Conservation (phyloP, 2,888 invertebrate genomes). For the Andrena marginata region DNA sequence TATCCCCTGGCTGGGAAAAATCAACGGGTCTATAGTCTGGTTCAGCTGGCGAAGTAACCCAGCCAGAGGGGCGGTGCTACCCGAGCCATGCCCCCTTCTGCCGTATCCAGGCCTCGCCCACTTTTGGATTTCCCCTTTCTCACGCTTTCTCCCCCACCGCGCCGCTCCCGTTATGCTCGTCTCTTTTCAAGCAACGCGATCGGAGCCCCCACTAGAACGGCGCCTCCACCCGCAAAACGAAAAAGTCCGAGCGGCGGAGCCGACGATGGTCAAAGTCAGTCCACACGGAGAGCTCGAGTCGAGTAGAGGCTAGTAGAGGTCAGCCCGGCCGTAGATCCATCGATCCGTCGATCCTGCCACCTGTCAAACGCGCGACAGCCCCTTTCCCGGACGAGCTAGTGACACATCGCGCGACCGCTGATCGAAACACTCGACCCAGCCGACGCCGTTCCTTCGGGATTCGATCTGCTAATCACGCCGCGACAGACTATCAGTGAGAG, state of each 20-base stretch:
- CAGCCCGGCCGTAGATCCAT: slow-evolving; percentile 60
- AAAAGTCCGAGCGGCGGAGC: slow-evolving; percentile 76
- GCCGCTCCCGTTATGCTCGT: background rate
- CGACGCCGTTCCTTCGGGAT: background rate
- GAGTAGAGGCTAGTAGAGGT: slow-evolving; percentile 73
- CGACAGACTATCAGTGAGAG: slow-evolving; percentile 5
- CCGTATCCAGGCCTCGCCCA: slow-evolving; percentile 61
- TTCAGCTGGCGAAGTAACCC: slow-evolving; percentile 38
- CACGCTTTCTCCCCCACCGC: slow-evolving; percentile 25
- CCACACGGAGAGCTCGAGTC: slow-evolving; percentile 82
- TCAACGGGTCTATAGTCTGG: slow-evolving; percentile 55
- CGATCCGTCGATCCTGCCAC: slow-evolving; percentile 63
- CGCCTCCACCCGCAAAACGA: slow-evolving; percentile 73
- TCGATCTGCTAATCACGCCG: background rate
- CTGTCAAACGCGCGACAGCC: slow-evolving; percentile 64
- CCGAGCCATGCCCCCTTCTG: slow-evolving; percentile 58
- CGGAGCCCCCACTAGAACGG: slow-evolving; percentile 46
- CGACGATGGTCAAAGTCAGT: slow-evolving; percentile 80
- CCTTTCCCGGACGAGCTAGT: background rate
- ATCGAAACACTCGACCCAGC: background rate
- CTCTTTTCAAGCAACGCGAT: slow-evolving; percentile 40
- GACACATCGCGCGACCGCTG: slow-evolving; percentile 1
- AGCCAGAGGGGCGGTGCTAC: slow-evolving; percentile 60
- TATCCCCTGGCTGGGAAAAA: slow-evolving; percentile 72
- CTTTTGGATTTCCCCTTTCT: slow-evolving; percentile 64